A percentile compares a stretch with the other conserved stretches of the same genome.
Conservation (phyloP, 2,888 invertebrate genomes). For the Xestia xanthographa region DNA sequence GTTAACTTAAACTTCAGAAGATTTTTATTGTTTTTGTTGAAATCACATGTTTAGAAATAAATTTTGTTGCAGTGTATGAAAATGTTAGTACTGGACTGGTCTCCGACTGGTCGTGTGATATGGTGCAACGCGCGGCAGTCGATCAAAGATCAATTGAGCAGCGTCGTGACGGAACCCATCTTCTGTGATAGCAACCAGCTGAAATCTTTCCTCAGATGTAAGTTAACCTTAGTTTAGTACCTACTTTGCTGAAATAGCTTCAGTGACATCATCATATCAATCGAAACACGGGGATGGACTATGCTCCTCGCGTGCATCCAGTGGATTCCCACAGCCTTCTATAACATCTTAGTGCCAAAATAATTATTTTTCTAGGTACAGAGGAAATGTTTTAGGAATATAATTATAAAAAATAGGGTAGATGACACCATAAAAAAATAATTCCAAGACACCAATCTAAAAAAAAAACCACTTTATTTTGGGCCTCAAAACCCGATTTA, state of each 20-base stretch:
- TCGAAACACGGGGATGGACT: neutral
- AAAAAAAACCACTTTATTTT: too few relatives aligned
- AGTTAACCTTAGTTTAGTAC: constrained; percentile 51
- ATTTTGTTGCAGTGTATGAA: constrained; percentile 80
- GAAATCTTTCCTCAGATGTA: constrained; percentile 73
- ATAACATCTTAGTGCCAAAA: neutral
- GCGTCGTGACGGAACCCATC: constrained; percentile 75
- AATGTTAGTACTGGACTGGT: constrained; percentile 84
- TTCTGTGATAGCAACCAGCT: constrained; percentile 79
- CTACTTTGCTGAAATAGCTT: neutral
- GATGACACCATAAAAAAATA: too few relatives aligned
- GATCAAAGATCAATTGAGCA: constrained; percentile 78
- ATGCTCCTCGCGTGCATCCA: neutral
- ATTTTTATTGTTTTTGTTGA: neutral
- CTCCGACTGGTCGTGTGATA: constrained; percentile 76
- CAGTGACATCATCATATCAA: neutral
- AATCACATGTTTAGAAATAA: neutral
- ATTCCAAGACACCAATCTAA: too few relatives aligned
- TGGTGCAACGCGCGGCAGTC: constrained; percentile 80
- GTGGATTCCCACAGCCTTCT: neutral
- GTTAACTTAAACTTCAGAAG: neutral
- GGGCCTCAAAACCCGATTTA: too few relatives aligned
- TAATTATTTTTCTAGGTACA: neutral
- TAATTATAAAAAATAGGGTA: neutral
- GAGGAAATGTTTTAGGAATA: neutral